Evolutionary conservation across 1,140 invertebrate species (phyloP), one percentile per base, ranked within the genome.

Genomic region (Nomia melanderi): DNA sequence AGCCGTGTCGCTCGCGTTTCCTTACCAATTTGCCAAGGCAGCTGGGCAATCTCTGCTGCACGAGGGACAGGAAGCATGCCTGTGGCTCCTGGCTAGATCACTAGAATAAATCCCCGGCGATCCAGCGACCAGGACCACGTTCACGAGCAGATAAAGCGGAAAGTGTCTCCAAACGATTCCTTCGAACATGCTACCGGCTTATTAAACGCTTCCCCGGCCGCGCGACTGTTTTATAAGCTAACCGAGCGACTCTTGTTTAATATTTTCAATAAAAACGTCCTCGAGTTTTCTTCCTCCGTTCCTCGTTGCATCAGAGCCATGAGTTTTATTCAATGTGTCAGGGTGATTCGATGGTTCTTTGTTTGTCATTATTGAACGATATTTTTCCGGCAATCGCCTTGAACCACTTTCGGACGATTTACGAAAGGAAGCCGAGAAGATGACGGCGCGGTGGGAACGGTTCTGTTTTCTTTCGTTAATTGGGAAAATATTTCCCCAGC

Each of bases 11-110:
- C 1, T 0, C 8, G 23, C 1, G 36, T 11, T 11, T 54, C 47
- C 82, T 84, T 47, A 84, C 83, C 83, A 75, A 12, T 73, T 25
- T 5, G 62, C 63, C 23, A 84, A 33, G 25, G 70, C 65, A 31
- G 63, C 74, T 44, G 82, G 78, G 39, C 60, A 54, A 6, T 84
- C 82, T 62, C 64, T 53, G 23, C 56, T 31, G 11, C 83, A 84
- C 54, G 83, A 84, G 14, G 78, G 69, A 72, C 83, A 84, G 31
- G 73, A 60, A 60, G 77, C 78, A 75, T 72, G 47, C 62, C 69
- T 84, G 8, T 2, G 39, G 25, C 25, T 20, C 2, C 73, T 83
- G 3, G 8, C 11, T 29, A 14, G 23, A 59, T 1, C 23, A 0
- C 4, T 8, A 7, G 20, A 12, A n/a, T 50, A 27, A 14, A 31